A percentile compares a stretch with the other conserved stretches of the same genome.
These are phyloP conservation scores for Esox niger DNA, from an alignment of 2,113 vertebrate genomes.

Conservation along the genomic window DNA sequence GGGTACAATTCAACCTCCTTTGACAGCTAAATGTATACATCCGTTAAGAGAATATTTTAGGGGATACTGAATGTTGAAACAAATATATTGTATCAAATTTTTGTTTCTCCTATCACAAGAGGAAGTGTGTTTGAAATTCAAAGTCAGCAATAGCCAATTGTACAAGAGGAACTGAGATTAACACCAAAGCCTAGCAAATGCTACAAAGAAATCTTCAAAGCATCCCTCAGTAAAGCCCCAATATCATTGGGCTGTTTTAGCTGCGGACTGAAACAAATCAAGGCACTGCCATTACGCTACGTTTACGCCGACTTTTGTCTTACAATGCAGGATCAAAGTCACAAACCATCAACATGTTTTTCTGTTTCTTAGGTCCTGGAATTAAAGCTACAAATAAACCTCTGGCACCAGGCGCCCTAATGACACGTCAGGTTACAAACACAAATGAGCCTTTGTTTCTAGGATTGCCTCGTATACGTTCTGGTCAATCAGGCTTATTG, in stretches of 20 bases:
- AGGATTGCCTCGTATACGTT: constrained; percentile 10
- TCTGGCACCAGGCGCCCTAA: constrained; percentile 18
- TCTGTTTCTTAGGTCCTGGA: neutral
- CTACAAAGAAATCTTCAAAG: constrained; percentile 3
- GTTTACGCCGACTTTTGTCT: constrained; percentile 9
- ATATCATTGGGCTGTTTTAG: neutral
- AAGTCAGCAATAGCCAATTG: constrained; percentile 8
- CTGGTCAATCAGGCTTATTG: constrained; percentile 26
- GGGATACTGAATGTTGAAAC: constrained; percentile 18
- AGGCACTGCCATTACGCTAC: constrained; percentile 22
- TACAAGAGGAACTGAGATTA: constrained; percentile 1
- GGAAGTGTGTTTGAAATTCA: constrained; percentile 5
- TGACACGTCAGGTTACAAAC: constrained; percentile 9
- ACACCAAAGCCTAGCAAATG: neutral
- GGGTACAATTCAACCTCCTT: neutral
- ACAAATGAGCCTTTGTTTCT: constrained; percentile 27
- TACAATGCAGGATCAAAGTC: neutral
- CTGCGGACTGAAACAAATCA: neutral
- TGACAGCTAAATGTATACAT: neutral
- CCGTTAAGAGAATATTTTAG: constrained; percentile 4
- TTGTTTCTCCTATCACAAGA: constrained; percentile 20
- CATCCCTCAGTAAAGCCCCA: constrained; percentile 10
- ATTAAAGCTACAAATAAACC: constrained; percentile 21
- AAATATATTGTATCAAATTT: constrained; percentile 42
- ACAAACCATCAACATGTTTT: neutral